These are phyloP conservation scores for Orestias chungarensis DNA, from an alignment of 2,797 vertebrate species.

Conservation along the genomic window DNA sequence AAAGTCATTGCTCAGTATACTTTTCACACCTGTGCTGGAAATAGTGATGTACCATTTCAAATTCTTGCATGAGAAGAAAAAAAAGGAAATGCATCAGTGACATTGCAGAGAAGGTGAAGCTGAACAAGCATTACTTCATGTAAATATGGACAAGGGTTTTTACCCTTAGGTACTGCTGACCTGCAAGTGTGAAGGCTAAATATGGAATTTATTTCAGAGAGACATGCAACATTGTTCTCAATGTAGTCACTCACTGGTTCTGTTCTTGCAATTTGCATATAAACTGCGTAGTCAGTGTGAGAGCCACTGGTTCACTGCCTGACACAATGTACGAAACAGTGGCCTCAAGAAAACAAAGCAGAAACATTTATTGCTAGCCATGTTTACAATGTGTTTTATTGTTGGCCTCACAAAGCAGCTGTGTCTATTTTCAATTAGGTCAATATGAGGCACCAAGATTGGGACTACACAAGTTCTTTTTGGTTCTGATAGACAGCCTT, in stretches of 20 bases:
- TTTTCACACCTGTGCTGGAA: background rate
- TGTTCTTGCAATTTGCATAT: background rate
- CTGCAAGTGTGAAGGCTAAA: background rate
- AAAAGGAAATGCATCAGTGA: background rate
- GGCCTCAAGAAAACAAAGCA: constrained; percentile 28
- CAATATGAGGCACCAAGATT: constrained; percentile 63
- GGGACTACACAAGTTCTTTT: constrained; percentile 34
- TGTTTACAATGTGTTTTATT: constrained; percentile 40
- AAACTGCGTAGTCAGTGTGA: background rate
- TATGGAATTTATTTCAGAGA: constrained; percentile 1
- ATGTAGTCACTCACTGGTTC: background rate
- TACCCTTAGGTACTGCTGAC: too few relatives aligned
- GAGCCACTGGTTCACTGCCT: background rate
- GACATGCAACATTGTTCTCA: constrained; percentile 10
- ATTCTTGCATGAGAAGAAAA: background rate
- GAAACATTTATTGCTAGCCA: constrained; percentile 19
- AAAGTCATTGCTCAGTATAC: background rate
- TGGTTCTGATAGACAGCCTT: constrained; percentile 50
- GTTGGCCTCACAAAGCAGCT: constrained; percentile 30
- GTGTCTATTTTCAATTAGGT: constrained; percentile 50
- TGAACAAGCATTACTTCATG: background rate
- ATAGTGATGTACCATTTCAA: background rate
- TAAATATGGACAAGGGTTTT: background rate
- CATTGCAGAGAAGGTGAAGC: background rate
- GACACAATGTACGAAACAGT: constrained; percentile 2